Conservation (phyloP, 2,113 vertebrate genomes). For the Neolamprologus caudopunctatus region DNA sequence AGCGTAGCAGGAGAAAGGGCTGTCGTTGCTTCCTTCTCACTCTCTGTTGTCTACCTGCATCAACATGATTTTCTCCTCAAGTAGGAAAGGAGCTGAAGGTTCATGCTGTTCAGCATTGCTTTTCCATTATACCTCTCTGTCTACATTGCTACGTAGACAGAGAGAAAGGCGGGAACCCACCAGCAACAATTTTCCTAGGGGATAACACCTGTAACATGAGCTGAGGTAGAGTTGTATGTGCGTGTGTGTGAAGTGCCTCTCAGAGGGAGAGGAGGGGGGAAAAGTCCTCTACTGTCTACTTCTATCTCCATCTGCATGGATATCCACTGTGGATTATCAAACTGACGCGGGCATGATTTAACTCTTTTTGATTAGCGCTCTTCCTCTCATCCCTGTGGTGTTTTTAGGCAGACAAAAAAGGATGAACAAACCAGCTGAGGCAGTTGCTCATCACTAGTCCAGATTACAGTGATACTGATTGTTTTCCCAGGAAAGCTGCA, state of each 20-base stretch:
- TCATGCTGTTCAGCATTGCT: background rate
- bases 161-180: background rate
- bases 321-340: background rate
- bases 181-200: background rate
- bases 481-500: background rate
- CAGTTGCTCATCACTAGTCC: background rate
- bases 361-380: background rate
- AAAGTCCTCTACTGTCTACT: background rate
- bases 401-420: background rate
- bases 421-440: constrained; percentile 3
- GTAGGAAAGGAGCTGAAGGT: background rate
- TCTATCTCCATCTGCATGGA: background rate
- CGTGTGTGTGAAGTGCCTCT: background rate
- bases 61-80: background rate
- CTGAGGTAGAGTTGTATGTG: background rate
- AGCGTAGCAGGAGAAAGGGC: background rate
- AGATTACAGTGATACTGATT: constrained; percentile 13
- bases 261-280: fast-evolving
- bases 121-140: background rate
- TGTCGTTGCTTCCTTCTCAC: background rate
- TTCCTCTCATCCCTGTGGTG: background rate
- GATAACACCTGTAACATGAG: background rate
- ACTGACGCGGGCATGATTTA: background rate
- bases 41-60: background rate
- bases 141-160: background rate